Base-by-base conservation (phyloP, 1,140 invertebrate genomes). In the Drosophila albomicans region DNA sequence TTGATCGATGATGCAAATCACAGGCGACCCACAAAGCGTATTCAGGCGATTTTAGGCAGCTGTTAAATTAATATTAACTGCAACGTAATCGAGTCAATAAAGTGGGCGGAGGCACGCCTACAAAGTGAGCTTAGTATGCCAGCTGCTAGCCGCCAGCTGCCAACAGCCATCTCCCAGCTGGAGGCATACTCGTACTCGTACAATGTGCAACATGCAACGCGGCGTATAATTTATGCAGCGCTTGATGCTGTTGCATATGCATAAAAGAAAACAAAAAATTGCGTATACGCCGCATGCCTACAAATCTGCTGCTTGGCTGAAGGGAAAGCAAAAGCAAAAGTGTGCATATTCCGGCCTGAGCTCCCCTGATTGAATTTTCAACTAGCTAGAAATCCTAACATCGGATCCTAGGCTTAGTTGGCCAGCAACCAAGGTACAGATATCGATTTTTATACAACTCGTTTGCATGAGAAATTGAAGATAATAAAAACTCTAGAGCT, bases 241-340 rank as follows among this genome's bases (percentile, higher is more conserved):
- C 68, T 85, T 78, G 28, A 78, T 68, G 72, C 80, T 88, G 85
- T 89, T 88, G 84, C 84, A 88, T 88, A 89, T 89, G 85, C 78
- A 88, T 89, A 66, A 46, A 57, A 38, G 51, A 43, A 51, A 43
- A 41, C 15, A 48, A 63, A 54, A 62, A 67, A 74, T 65, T 78
- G 67, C 61, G 85, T 75, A 82, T 71, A 66, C 75, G 51, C 46
- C 35, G 61, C 71, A 57, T 38, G 35, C 35, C 71, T 64, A 64
- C 57, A 62, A 25, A 61, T 46, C 69, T 45, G 20, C n/a, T 43
- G 20, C 38, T 28, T 58, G 59, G 74, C 7, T 10, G 0, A 10
- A 38, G 35, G 20, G 20, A 25, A 25, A 25, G 20, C 20, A 25
- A 25, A 3, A 25, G 74, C 7, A 1, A 38, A 10, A 38, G 35